These are phyloP conservation scores for Brenthis ino DNA, from an alignment of 2,888 invertebrate species.

Conservation along the genomic window DNA sequence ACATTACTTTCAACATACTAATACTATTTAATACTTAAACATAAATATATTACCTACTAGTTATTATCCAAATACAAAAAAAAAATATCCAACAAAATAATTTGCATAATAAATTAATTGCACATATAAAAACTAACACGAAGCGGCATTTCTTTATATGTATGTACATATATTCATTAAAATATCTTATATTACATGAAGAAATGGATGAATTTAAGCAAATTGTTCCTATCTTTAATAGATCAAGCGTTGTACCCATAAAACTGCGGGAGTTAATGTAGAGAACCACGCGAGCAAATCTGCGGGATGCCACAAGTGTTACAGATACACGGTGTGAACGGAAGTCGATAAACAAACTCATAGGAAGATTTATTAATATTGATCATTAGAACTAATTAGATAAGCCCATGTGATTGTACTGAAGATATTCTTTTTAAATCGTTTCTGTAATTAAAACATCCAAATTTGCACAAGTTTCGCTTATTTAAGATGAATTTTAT, in stretches of 20 bases:
- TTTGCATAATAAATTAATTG: conserved; percentile 12
- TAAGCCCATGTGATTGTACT: conserved; percentile 9
- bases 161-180: not conserved
- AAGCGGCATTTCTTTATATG: not conserved
- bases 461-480: conserved; percentile 5
- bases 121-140: conserved; percentile 2
- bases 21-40: not conserved
- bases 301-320: conserved; percentile 30
- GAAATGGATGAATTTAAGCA: conserved; percentile 7
- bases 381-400: conserved; percentile 17
- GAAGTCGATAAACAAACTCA: conserved; percentile 29
- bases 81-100: not conserved
- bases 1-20: too few relatives aligned
- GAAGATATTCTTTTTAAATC: conserved; percentile 9
- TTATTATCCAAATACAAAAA: not conserved
- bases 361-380: conserved; percentile 18
- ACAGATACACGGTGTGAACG: conserved; percentile 26
- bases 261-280: conserved; percentile 38
- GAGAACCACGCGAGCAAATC: conserved; percentile 30
- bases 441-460: conserved; percentile 8
- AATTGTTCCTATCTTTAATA: conserved; percentile 26
- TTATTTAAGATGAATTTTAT: not conserved
- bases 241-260: conserved; percentile 35
- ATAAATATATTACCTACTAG: not conserved
- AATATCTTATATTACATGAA: not conserved